Percentiles rank a stretch among this genome's conserved stretches.
phyloP scores from a whole-genome alignment of 2,888 invertebrate species.

The Tenthredo distinguenda region DNA sequence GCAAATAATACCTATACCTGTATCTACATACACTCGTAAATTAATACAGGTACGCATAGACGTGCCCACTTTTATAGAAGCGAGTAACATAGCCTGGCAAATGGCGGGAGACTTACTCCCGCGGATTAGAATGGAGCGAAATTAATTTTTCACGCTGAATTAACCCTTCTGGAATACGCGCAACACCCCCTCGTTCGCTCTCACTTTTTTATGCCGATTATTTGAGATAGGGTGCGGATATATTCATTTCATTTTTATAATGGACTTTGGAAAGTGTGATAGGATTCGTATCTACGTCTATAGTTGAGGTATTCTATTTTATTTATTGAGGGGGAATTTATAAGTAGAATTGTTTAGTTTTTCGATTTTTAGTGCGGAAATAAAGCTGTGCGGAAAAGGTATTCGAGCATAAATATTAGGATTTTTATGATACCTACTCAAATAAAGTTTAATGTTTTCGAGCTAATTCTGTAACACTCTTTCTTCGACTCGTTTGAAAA shows the following conservation, averaged over 20 bases:
- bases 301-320: not conserved
- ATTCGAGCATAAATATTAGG: not conserved
- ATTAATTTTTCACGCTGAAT: slow-evolving; percentile 58
- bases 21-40: not conserved
- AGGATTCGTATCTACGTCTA: not conserved
- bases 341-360: not conserved
- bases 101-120: slow-evolving; percentile 6
- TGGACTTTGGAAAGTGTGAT: not conserved
- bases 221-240: slow-evolving; percentile 1
- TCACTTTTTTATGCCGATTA: slow-evolving; percentile 6
- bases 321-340: not conserved
- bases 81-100: not conserved
- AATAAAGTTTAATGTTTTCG: not conserved
- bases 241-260: too few relatives aligned
- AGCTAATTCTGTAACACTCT: not conserved
- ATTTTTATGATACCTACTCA: not conserved
- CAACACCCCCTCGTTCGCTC: slow-evolving; percentile 28
- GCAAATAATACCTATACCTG: not conserved
- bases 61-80: not conserved
- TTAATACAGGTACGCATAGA: not conserved
- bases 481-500: not conserved
- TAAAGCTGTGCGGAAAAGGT: not conserved
- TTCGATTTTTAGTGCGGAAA: not conserved
- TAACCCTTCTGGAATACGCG: slow-evolving; percentile 47
- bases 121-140: slow-evolving; percentile 50